Conservation (phyloP, 2,797 vertebrate genomes). For the Australoheros facetus region DNA sequence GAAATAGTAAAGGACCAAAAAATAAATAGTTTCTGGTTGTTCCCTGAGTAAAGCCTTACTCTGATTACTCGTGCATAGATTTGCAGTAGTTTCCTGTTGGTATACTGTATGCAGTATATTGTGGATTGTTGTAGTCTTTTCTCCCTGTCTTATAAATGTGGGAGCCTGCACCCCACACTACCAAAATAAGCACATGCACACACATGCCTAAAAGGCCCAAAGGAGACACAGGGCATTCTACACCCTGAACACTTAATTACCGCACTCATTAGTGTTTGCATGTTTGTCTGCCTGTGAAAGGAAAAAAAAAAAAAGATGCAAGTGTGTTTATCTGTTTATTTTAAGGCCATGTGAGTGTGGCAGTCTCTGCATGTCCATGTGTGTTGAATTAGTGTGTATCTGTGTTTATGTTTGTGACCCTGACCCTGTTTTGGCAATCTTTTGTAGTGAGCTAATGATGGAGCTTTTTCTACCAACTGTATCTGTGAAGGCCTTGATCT, state of each 20-base stretch:
- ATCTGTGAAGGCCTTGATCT: conserved; percentile 78
- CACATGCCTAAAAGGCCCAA: conserved; percentile 28
- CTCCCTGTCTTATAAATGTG: not conserved
- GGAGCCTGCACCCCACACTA: not conserved
- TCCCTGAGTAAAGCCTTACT: not conserved
- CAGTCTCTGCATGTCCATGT: not conserved
- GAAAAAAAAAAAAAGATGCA: conserved; percentile 13
- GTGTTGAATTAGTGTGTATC: conserved; percentile 1
- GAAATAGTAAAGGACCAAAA: too few relatives aligned
- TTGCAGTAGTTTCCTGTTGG: not conserved
- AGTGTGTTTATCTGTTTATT: conserved; percentile 49
- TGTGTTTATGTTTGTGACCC: conserved; percentile 40
- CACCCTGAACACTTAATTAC: conserved; percentile 54
- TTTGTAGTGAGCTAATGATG: conserved; percentile 83
- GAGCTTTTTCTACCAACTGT: conserved; percentile 71
- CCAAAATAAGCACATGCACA: conserved; percentile 20
- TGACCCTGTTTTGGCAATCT: conserved; percentile 74
- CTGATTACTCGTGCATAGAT: not conserved
- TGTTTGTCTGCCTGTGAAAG: conserved; percentile 17
- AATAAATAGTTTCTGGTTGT: too few relatives aligned
- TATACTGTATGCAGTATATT: too few relatives aligned
- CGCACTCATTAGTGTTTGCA: conserved; percentile 60
- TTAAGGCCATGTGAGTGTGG: conserved; percentile 25
- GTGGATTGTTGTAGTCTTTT: not conserved
- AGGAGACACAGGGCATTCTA: conserved; percentile 36